A percentile compares a stretch with the other conserved stretches of the same genome.
These are phyloP conservation scores for Caenorhabditis angaria DNA, from an alignment of 2,888 invertebrate species.

Conservation along the genomic window DNA sequence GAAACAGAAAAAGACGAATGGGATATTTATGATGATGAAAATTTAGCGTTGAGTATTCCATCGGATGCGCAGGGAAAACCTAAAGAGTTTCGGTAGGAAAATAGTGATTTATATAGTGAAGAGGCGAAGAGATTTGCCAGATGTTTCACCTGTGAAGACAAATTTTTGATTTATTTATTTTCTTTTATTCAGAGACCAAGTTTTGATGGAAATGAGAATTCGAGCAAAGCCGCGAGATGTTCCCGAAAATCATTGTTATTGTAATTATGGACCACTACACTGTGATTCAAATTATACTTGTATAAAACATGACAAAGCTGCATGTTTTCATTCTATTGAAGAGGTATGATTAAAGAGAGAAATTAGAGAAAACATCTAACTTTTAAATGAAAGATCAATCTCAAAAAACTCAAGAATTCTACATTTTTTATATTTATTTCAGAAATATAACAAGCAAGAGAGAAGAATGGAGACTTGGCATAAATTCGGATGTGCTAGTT, in stretches of 20 bases:
- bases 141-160: not conserved
- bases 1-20: constrained; percentile 11
- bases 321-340: constrained; percentile 65
- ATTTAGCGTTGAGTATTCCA: constrained; percentile 44
- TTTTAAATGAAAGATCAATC: no score
- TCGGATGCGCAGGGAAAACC: constrained; percentile 42
- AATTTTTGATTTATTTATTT: not conserved
- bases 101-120: no score
- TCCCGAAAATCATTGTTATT: constrained; percentile 61
- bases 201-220: constrained; percentile 26
- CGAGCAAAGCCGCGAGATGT: constrained; percentile 16
- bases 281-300: constrained; percentile 60
- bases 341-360: constrained; percentile 41
- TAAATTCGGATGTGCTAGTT: constrained; percentile 64
- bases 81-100: constrained; percentile 31
- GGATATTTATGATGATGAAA: constrained; percentile 47
- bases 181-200: constrained; percentile 16
- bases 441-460: constrained; percentile 50
- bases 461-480: constrained; percentile 60
- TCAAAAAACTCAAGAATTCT: not conserved
- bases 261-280: constrained; percentile 61
- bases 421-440: constrained; percentile 1
- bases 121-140: not conserved
- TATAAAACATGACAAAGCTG: constrained; percentile 59
- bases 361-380: no score